Percentiles rank a stretch among this genome's conserved stretches.
Evolutionary conservation across 2,888 invertebrate species (phyloP).

Genomic region (Anthrax anthrax): DNA sequence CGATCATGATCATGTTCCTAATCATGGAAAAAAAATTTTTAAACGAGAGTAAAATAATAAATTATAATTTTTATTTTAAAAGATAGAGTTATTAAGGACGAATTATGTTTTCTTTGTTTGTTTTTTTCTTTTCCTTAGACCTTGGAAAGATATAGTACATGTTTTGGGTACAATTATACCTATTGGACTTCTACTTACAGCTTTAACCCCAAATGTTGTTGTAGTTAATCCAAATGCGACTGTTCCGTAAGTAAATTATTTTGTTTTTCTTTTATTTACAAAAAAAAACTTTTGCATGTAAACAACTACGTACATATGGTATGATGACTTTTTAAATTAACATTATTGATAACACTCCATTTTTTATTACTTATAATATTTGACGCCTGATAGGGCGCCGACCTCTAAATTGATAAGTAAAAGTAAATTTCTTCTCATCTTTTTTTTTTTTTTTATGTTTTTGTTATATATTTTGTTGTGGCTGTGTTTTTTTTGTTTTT

Average conservation of each 20-base stretch:
- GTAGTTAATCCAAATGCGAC: constrained; percentile 35
- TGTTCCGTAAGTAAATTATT: constrained; percentile 13
- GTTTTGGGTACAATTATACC: constrained; percentile 54
- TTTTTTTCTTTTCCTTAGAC: constrained; percentile 28
- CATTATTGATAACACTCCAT: background rate
- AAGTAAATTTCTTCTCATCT: background rate
- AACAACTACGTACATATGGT: too few relatives aligned
- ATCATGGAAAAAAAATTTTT: background rate
- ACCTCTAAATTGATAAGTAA: background rate
- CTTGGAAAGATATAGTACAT: constrained; percentile 49
- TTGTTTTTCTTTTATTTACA: too few relatives aligned
- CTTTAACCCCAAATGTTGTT: constrained; percentile 51
- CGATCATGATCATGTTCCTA: too few relatives aligned
- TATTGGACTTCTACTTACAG: constrained; percentile 53
- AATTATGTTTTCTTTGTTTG: background rate
- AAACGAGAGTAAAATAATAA: background rate
- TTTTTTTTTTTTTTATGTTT: too few relatives aligned
- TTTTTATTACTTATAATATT: background rate
- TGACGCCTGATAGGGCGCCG: background rate
- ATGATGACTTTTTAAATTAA: too few relatives aligned
- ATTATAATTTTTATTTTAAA: too few relatives aligned
- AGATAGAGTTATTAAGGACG: too few relatives aligned
- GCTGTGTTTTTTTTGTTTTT: too few relatives aligned
- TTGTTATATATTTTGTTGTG: too few relatives aligned
- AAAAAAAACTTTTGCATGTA: too few relatives aligned